Percentiles rank a stretch among this genome's conserved stretches.
These are phyloP conservation scores for Pristionchus arcanus DNA, from an alignment of 2,888 invertebrate species.

Conservation along the genomic window DNA sequence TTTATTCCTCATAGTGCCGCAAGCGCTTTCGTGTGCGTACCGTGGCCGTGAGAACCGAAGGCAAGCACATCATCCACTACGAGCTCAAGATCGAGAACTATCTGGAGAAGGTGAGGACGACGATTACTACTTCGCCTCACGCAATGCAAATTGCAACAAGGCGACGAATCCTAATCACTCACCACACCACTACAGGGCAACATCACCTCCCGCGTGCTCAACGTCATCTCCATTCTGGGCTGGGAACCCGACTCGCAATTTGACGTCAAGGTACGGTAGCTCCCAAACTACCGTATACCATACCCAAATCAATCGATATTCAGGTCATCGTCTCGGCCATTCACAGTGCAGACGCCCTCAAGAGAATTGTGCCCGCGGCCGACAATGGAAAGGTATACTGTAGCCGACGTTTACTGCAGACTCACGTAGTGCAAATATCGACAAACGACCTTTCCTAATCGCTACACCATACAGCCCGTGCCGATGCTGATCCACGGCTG, in stretches of 20 bases:
- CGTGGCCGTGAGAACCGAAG: slow-evolving; percentile 24
- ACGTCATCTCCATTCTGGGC: slow-evolving; percentile 37
- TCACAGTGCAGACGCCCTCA: slow-evolving; percentile 44
- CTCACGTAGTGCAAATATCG: neutral
- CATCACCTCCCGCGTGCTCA: slow-evolving; percentile 14
- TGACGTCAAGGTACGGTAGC: slow-evolving; percentile 37
- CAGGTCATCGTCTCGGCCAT: slow-evolving; percentile 34
- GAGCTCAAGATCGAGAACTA: slow-evolving; percentile 54
- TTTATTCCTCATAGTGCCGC: slow-evolving; percentile 8
- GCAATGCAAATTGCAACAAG: slow-evolving; percentile 13
- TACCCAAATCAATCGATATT: neutral
- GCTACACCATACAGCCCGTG: neutral
- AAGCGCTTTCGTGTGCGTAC: slow-evolving; percentile 34
- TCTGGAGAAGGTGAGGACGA: slow-evolving; percentile 43
- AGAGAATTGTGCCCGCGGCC: neutral
- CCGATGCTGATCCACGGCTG: slow-evolving; percentile 52
- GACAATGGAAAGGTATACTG: slow-evolving; percentile 47
- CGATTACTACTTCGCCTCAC: neutral
- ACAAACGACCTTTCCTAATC: slow-evolving; percentile 26
- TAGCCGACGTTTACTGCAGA: neutral
- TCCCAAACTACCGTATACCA: neutral
- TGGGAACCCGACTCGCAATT: slow-evolving; percentile 40
- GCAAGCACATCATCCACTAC: slow-evolving; percentile 36
- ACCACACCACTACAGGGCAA: neutral
- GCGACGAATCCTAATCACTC: neutral